Percentiles rank a stretch among this genome's conserved stretches.
phyloP scores from a whole-genome alignment of 2,797 vertebrate genomes.

The Sebastes miniatus region DNA sequence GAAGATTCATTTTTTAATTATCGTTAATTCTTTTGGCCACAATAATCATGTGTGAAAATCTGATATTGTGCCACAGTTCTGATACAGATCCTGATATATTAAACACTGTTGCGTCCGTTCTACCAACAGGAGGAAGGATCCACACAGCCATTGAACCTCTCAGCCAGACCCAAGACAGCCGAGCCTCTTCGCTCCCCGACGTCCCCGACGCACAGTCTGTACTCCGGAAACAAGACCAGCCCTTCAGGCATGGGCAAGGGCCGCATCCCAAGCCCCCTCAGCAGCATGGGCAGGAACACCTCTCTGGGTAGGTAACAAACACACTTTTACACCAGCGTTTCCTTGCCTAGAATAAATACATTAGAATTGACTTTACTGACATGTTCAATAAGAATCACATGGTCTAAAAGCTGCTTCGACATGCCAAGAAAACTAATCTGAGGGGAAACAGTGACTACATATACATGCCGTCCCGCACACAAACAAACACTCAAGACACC shows the following conservation, averaged over 20 bases:
- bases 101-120: neutral
- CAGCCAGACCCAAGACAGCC: constrained; percentile 91
- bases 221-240: constrained; percentile 88
- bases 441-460: constrained; percentile 9
- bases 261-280: constrained; percentile 89
- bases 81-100: neutral
- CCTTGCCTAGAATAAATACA: neutral
- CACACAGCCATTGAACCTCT: constrained; percentile 95
- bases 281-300: constrained; percentile 86
- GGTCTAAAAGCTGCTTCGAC: neutral
- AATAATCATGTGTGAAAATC: neutral
- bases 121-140: constrained; percentile 87
- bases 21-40: neutral
- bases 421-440: neutral
- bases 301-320: constrained; percentile 86
- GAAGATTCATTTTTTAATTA: neutral
- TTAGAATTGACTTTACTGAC: neutral
- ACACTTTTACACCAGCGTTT: neutral
- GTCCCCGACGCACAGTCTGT: constrained; percentile 90
- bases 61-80: neutral
- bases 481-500: constrained; percentile 9
- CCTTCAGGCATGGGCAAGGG: constrained; percentile 86
- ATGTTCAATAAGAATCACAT: constrained; percentile 24
- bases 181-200: constrained; percentile 88
- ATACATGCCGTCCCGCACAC: neutral